These are phyloP conservation scores for Melanotaenia trifasciata DNA, from an alignment of 2,797 vertebrate genomes.

Conservation along the genomic window DNA sequence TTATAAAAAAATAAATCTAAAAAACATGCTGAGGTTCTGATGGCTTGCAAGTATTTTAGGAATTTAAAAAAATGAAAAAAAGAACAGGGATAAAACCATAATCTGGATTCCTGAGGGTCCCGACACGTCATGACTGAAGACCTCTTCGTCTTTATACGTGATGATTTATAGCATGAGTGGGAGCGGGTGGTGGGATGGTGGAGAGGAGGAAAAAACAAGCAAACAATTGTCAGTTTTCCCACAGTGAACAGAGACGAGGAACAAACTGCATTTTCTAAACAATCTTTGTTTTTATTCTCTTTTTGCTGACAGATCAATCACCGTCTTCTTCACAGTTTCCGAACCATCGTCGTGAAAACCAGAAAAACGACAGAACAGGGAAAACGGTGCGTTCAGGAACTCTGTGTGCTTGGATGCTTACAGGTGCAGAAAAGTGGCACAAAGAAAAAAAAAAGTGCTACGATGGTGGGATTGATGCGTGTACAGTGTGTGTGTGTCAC, in stretches of 20 bases:
- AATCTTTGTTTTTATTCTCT: conserved; percentile 47
- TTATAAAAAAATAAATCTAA: neutral
- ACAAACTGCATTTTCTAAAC: conserved; percentile 19
- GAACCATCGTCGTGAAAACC: conserved; percentile 19
- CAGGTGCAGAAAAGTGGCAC: conserved; percentile 4
- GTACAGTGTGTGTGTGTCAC: conserved; percentile 6
- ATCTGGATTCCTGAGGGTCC: conserved; percentile 4
- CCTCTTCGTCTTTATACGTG: neutral
- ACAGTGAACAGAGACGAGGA: conserved; percentile 29
- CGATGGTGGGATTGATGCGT: neutral
- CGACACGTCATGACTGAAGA: neutral
- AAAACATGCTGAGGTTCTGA: neutral
- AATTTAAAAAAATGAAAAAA: conserved; percentile 23
- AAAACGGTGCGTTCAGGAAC: conserved; percentile 32
- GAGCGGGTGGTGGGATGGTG: conserved; percentile 14
- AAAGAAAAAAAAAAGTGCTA: neutral
- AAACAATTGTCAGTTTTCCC: conserved; percentile 31
- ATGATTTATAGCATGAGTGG: conserved; percentile 23
- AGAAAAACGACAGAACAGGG: conserved; percentile 1
- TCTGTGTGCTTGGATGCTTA: conserved; percentile 8
- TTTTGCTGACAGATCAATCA: conserved; percentile 11
- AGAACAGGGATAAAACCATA: conserved; percentile 6
- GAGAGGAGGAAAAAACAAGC: conserved; percentile 17
- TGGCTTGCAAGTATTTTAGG: conserved; percentile 5
- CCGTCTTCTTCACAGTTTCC: conserved; percentile 47